phyloP scores from a whole-genome alignment of 2,797 vertebrate genomes.

The Cheirogaleus major region DNA sequence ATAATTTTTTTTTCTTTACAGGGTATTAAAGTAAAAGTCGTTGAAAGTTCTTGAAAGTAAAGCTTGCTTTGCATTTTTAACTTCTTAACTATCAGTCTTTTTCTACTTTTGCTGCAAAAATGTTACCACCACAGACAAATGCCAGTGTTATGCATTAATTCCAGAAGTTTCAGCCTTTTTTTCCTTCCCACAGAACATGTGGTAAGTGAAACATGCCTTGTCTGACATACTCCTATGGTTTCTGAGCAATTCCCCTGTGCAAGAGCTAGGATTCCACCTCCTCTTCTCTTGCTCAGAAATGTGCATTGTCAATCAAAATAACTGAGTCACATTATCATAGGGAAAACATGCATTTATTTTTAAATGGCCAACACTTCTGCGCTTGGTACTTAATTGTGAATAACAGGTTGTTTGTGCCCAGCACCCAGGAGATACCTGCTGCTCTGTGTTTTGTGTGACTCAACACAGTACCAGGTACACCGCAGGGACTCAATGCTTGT shows the following conservation, averaged over 20 bases:
- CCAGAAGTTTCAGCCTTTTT: too few relatives aligned
- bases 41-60: neutral
- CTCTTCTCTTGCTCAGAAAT: neutral
- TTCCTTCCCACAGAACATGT: neutral
- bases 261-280: fast-evolving
- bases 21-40: neutral
- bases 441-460: neutral
- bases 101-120: neutral
- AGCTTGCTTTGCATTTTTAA: neutral
- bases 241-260: neutral
- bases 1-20: neutral
- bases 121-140: fast-evolving
- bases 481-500: neutral
- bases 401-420: neutral
- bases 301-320: too few relatives aligned
- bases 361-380: too few relatives aligned
- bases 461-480: fast-evolving
- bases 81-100: neutral
- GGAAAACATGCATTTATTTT: neutral
- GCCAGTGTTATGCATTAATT: neutral
- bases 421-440: fast-evolving
- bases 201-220: neutral
- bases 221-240: neutral
- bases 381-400: neutral
- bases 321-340: neutral